Base-by-base conservation (phyloP, 2,888 invertebrate species). In the Thelaira solivaga region DNA sequence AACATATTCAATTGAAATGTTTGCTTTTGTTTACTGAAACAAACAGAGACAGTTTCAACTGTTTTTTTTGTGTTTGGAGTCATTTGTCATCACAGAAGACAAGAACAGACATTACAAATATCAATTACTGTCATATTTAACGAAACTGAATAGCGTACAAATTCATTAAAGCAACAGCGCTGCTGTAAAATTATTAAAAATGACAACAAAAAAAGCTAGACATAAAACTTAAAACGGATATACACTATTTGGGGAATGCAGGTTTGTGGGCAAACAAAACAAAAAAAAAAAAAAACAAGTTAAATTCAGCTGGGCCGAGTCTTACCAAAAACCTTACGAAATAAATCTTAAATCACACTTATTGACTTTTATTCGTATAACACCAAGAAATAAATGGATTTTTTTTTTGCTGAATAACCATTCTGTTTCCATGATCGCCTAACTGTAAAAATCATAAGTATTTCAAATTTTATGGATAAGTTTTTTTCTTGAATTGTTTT, bases 61-160 rank as follows among this genome's bases (percentile, higher is more conserved):
- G n/a, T 34, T 34, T 2, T 10, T 8, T 31, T 31, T 31, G 11
- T 31, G 11, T 31, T 65, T 65, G 29, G 57, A 51, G 31, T 31
- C 34, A 62, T 53, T 71, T 36, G 45, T 43, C 71, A 71, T 71
- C 41, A 41, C 71, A 61, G n/a, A n/a, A n/a, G 51, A 61, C 61
- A 49, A 47, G 10, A 57, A 18, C 41, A 74, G 65, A 74, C 59
- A 51, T 59, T 61, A 62, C 49, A 72, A 77, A 77, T 74, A 69
- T 65, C 73, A 74, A 74, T 78, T 69, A 78, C 74, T 74, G 78
- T 78, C 74, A 74, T 22, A 61, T 41, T 65, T 65, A 78, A 78
- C 74, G 69, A 74, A 69, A 49, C 69, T 65, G 47, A 69, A 61
- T 64, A 65, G 65, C 68, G 69, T 65, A 78, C 78, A 71, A 69